Percentiles rank a stretch among this genome's conserved stretches.
phyloP scores from a whole-genome alignment of 2,113 vertebrate genomes.

The Vidua chalybeata region DNA sequence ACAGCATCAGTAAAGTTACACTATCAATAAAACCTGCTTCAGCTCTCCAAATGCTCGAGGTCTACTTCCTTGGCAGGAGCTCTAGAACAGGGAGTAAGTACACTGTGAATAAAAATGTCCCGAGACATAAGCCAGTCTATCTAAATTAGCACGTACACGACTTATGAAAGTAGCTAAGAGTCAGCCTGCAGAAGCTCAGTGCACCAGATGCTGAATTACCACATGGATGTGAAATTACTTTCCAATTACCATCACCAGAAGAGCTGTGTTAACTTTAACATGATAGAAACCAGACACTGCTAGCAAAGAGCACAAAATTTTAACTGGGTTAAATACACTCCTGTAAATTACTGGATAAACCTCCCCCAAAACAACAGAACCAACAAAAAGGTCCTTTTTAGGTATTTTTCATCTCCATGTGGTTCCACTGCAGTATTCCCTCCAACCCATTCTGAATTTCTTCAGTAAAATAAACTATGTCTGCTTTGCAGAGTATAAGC shows the following conservation, averaged over 20 bases:
- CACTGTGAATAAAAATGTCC: conserved; percentile 24
- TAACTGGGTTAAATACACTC: background rate
- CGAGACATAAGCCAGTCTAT: background rate
- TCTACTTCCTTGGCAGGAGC: conserved; percentile 17
- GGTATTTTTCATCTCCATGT: background rate
- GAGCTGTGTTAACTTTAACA: background rate
- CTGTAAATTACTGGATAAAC: background rate
- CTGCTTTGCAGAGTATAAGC: background rate
- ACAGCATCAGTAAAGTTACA: background rate
- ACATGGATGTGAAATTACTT: conserved; percentile 6
- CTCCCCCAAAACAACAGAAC: background rate
- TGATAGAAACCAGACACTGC: background rate
- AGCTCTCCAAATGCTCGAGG: background rate
- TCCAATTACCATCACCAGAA: background rate
- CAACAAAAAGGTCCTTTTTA: background rate
- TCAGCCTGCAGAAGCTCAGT: background rate
- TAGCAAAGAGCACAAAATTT: background rate
- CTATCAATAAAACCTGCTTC: background rate
- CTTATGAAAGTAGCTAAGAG: background rate
- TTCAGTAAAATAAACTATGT: background rate
- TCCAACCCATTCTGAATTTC: background rate
- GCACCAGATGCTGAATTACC: background rate
- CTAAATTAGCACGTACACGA: background rate
- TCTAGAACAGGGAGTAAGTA: conserved; percentile 43
- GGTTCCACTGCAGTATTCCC: background rate